Percentiles rank a stretch among this genome's conserved stretches.
Conservation (phyloP, 2,888 invertebrate genomes). For the Catocala nupta region DNA sequence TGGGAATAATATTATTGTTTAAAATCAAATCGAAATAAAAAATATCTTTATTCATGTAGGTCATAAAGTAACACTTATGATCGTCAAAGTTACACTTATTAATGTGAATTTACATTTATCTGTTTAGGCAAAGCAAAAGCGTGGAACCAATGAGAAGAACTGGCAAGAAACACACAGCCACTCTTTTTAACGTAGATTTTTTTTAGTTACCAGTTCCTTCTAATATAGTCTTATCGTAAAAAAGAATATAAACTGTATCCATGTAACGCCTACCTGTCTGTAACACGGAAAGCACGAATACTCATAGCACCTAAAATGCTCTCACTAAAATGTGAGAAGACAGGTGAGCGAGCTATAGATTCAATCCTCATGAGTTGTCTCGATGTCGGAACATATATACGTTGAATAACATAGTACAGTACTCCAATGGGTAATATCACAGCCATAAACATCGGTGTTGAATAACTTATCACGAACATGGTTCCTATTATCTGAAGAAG, state of each 20-base stretch:
- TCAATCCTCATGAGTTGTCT: conserved; percentile 97
- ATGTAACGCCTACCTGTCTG: conserved; percentile 81
- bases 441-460: conserved; percentile 93
- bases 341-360: conserved; percentile 97
- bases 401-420: conserved; percentile 95
- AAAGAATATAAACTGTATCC: not conserved
- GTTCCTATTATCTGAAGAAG: conserved; percentile 92
- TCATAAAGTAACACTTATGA: too few relatives aligned
- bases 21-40: too few relatives aligned
- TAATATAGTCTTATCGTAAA: too few relatives aligned
- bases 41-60: too few relatives aligned
- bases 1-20: too few relatives aligned
- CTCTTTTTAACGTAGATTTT: too few relatives aligned
- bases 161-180: too few relatives aligned
- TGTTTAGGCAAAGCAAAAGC: too few relatives aligned
- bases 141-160: too few relatives aligned
- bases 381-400: conserved; percentile 97
- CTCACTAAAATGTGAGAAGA: conserved; percentile 98
- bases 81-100: too few relatives aligned
- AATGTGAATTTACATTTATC: too few relatives aligned
- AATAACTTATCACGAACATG: conserved; percentile 94
- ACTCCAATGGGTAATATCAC: conserved; percentile 93
- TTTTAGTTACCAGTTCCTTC: too few relatives aligned
- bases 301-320: conserved; percentile 95
- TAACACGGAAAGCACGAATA: conserved; percentile 94